phyloP scores from a whole-genome alignment of 2,888 invertebrate genomes.

The Cosmia pyralina region DNA sequence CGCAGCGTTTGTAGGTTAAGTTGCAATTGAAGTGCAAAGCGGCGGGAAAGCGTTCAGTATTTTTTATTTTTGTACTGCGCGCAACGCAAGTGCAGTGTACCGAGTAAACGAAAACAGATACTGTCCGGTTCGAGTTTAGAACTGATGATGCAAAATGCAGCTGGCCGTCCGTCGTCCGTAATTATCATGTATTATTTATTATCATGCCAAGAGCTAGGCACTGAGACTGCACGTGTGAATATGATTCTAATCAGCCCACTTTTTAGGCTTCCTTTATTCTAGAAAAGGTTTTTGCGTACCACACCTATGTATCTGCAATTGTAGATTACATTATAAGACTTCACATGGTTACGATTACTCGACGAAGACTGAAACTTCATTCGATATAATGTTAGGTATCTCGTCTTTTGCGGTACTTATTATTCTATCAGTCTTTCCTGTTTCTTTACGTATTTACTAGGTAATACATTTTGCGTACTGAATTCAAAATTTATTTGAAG shows the following conservation, averaged over 20 bases:
- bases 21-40: constrained; percentile 62
- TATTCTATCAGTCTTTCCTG: constrained; percentile 17
- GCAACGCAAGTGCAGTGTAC: constrained; percentile 85
- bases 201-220: constrained; percentile 24
- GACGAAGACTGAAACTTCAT: constrained; percentile 14
- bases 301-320: not conserved
- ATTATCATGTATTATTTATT: constrained; percentile 52
- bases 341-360: not conserved
- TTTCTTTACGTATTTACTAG: constrained; percentile 14
- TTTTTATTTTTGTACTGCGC: constrained; percentile 82
- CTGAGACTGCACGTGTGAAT: constrained; percentile 27
- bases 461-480: constrained; percentile 26
- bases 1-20: constrained; percentile 66
- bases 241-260: constrained; percentile 24
- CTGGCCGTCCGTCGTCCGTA: constrained; percentile 61
- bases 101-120: constrained; percentile 82
- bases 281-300: constrained; percentile 5
- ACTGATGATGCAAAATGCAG: constrained; percentile 74
- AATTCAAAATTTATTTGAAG: too few relatives aligned
- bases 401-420: constrained; percentile 15
- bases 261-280: constrained; percentile 26
- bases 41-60: constrained; percentile 83
- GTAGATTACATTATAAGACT: constrained; percentile 6
- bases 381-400: constrained; percentile 14
- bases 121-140: constrained; percentile 64